Base-by-base conservation (phyloP, 1,140 invertebrate species). In the Trachymyrmex cornetzi region DNA sequence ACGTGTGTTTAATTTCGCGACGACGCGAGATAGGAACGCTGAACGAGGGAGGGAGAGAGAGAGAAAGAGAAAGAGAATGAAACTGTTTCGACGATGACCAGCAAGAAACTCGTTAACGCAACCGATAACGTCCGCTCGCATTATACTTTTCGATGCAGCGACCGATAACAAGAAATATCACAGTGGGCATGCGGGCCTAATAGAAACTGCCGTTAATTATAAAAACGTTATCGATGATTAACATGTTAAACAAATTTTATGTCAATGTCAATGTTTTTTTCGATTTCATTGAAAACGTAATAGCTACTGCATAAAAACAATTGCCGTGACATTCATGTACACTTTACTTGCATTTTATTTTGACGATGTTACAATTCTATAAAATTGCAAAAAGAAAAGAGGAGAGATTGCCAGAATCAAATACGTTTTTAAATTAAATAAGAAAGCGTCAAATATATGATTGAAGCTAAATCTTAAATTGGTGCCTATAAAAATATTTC, bases 1-100 rank as follows among this genome's bases (percentile, higher is more conserved):
- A 90, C 88, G 85, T 79, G 79, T 87, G 88, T 87, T 90, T 71
- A 57, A 87, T 75, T 69, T 71, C 34, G 59, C 74, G 59, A 75
- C 77, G 85, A 72, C 64, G 24, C 66, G 85, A 84, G 79, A 69
- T 84, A 69, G 48, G 77, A 22, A 63, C 67, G 74, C 27, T 27
- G 22, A 79, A 55, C 50, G 67, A 74, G 66, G 22, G 22, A 59
- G 22, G 44, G 22, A 63, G 22, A n/a, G 75, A 44, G 22, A 79
- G 34, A 30, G 75, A 53, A 19, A 59, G 22, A 57, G 77, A 72
- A 50, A 24, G 22, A 59, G 19, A 57, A 16, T 74, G 22, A 34
- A 69, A 53, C 38, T 66, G 59, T 57, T 55, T 71, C 57, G 57
- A 71, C 48, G 74, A 63, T 90, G 89, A 90, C 88, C 38, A 50